phyloP scores from a whole-genome alignment of 30 jellyfish, hydroid and myxozoan species.

The Hydra vulgaris region DNA sequence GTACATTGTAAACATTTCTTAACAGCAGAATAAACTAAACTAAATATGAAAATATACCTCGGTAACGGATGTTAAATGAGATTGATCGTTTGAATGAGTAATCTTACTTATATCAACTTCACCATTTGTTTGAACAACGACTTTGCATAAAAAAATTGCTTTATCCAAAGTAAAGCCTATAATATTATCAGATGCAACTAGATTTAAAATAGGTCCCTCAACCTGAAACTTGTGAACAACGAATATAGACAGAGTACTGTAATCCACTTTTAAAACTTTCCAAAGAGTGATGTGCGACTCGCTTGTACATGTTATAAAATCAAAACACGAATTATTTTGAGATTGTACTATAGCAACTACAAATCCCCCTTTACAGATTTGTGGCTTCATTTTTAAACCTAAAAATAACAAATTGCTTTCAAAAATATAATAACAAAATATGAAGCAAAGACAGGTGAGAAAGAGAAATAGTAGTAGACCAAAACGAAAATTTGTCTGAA shows the following conservation, averaged over 20 bases:
- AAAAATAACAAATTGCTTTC: neutral
- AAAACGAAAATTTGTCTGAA: too few relatives aligned
- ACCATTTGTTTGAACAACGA: neutral
- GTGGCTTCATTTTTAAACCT: constrained; percentile 21
- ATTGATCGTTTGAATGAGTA: constrained; percentile 22
- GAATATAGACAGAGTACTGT: neutral
- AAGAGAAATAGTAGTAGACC: too few relatives aligned
- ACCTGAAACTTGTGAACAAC: neutral
- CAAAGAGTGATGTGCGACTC: constrained; percentile 10
- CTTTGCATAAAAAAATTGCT: neutral
- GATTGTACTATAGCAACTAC: constrained; percentile 6
- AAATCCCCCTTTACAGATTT: constrained; percentile 1
- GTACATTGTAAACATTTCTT: too few relatives aligned
- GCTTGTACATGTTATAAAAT: constrained; percentile 7
- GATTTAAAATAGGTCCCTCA: neutral
- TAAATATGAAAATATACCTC: constrained; percentile 47
- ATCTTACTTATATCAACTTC: neutral
- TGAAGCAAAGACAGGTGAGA: too few relatives aligned
- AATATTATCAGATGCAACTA: neutral
- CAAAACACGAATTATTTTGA: neutral
- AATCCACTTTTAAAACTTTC: neutral
- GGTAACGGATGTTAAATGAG: constrained; percentile 35
- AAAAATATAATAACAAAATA: too few relatives aligned
- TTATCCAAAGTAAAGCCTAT: constrained; percentile 3
- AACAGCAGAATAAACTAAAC: too few relatives aligned